phyloP scores from a whole-genome alignment of 2,888 invertebrate genomes.

The Melieria omissa region DNA sequence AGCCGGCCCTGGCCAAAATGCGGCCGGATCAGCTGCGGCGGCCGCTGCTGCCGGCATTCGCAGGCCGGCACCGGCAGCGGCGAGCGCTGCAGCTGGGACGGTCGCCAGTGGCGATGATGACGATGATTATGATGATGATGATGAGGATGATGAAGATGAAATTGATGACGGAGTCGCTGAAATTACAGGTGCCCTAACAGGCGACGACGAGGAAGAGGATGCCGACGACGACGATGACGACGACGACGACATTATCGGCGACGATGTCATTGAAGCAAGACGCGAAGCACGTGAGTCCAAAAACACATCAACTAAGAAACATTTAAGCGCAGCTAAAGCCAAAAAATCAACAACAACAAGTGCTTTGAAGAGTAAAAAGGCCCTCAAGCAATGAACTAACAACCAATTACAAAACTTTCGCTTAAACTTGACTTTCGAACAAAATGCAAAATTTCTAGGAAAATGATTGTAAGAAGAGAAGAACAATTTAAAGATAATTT shows the following conservation, averaged over 20 bases:
- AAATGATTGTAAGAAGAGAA: neutral
- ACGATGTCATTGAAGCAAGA: slow-evolving; percentile 74
- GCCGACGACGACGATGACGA: slow-evolving; percentile 75
- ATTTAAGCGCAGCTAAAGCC: slow-evolving; percentile 53
- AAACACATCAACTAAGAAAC: slow-evolving; percentile 56
- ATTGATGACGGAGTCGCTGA: slow-evolving; percentile 72
- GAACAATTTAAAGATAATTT: neutral
- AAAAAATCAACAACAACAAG: slow-evolving; percentile 62
- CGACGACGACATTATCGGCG: slow-evolving; percentile 74
- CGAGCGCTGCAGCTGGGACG: slow-evolving; percentile 44
- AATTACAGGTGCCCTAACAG: slow-evolving; percentile 75
- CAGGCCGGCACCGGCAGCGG: slow-evolving; percentile 57
- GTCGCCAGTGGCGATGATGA: slow-evolving; percentile 68
- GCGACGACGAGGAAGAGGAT: slow-evolving; percentile 74
- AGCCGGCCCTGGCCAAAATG: slow-evolving; percentile 35
- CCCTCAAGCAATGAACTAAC: slow-evolving; percentile 56
- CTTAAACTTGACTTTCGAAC: neutral
- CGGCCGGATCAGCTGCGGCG: neutral
- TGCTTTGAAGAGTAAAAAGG: slow-evolving; percentile 63
- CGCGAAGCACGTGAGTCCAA: slow-evolving; percentile 84
- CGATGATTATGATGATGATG: slow-evolving; percentile 77
- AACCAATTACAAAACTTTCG: slow-evolving; percentile 16
- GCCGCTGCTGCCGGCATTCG: neutral
- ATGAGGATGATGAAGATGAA: slow-evolving; percentile 66
- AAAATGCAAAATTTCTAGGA: neutral